phyloP scores from a whole-genome alignment of 2,113 vertebrate genomes.

The Coreoperca whiteheadi region DNA sequence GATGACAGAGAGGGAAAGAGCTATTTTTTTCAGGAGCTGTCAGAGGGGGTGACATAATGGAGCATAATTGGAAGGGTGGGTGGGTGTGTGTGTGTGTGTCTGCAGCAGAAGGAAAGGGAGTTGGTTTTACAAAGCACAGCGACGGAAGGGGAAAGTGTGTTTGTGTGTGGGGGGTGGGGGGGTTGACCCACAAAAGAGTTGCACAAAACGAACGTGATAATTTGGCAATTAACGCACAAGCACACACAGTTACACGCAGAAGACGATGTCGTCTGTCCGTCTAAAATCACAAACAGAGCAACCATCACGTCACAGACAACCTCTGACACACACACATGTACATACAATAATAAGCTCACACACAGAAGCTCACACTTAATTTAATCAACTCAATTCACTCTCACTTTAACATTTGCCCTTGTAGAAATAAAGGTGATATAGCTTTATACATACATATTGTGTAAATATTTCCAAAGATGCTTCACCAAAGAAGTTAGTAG shows the following conservation, averaged over 20 bases:
- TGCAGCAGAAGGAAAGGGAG: conserved; percentile 66
- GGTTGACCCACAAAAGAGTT: conserved; percentile 84
- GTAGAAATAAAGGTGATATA: neutral
- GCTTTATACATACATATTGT: neutral
- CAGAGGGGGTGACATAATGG: conserved; percentile 94
- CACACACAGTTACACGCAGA: neutral
- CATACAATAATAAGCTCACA: neutral
- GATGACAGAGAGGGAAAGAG: conserved; percentile 79
- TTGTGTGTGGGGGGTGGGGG: too few species aligned
- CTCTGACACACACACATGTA: neutral
- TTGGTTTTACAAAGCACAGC: conserved; percentile 91
- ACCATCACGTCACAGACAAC: neutral
- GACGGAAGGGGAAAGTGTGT: conserved; percentile 79
- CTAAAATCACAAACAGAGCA: neutral
- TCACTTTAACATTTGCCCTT: neutral
- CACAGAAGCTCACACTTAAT: neutral
- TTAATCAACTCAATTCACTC: neutral
- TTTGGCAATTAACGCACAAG: conserved; percentile 81
- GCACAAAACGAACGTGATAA: conserved; percentile 84
- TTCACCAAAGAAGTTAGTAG: too few species aligned
- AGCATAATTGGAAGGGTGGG: conserved; percentile 75
- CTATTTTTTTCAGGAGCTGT: conserved; percentile 92
- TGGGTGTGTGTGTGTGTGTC: conserved; percentile 19
- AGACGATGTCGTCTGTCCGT: conserved; percentile 23
- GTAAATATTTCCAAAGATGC: too few species aligned